phyloP scores from a whole-genome alignment of 2,113 vertebrate genomes.

The Pteruthius melanotis region DNA sequence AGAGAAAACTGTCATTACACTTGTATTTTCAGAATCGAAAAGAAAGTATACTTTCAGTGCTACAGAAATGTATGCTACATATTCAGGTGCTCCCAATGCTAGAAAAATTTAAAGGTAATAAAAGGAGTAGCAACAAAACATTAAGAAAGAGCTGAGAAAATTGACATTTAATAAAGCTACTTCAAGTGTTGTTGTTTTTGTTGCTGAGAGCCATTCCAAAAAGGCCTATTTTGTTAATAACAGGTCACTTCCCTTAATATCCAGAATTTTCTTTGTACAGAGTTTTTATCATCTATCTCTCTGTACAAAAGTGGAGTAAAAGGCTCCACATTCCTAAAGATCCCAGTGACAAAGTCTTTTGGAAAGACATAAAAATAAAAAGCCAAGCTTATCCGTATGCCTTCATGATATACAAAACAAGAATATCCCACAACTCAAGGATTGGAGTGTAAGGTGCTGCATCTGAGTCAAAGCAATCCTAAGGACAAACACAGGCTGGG shows the following conservation, averaged over 20 bases:
- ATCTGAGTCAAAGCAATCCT: not conserved
- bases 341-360: not conserved
- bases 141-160: not conserved
- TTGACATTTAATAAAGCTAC: not conserved
- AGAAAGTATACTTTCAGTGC: not conserved
- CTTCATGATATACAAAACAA: not conserved
- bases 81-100: not conserved
- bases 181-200: not conserved
- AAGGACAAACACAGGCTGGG: not conserved
- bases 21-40: not conserved
- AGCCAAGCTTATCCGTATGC: not conserved
- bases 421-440: not conserved
- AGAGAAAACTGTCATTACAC: not conserved
- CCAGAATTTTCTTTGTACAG: not conserved
- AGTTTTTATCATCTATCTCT: not conserved
- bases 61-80: not conserved
- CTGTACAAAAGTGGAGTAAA: not conserved
- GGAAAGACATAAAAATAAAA: not conserved
- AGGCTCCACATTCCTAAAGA: not conserved
- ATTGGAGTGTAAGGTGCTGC: not conserved
- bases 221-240: not conserved
- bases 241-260: not conserved
- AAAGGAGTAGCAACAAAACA: not conserved
- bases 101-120: not conserved
- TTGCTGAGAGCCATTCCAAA: not conserved